A percentile compares a stretch with the other conserved stretches of the same genome.
Evolutionary conservation across 2,113 vertebrate species (phyloP).

Genomic region (Sitta europaea): DNA sequence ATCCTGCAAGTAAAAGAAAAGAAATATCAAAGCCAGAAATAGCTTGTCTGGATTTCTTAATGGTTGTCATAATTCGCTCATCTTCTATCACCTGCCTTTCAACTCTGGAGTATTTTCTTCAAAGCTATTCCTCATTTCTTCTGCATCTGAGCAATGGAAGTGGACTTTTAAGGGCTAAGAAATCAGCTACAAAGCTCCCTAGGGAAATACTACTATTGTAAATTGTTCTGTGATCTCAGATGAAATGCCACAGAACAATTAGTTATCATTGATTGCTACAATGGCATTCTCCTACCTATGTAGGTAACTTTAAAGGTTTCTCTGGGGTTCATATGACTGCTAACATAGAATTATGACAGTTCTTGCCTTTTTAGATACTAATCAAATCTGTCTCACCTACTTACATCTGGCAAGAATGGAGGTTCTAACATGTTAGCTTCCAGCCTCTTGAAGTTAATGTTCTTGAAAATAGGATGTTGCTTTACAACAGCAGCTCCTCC

Average conservation of each 20-base stretch:
- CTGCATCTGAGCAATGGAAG: background rate
- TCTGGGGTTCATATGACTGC: background rate
- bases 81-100: background rate
- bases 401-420: conserved; percentile 89
- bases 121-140: background rate
- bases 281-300: background rate
- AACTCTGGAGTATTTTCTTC: background rate
- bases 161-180: background rate
- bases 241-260: background rate
- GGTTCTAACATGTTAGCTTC: conserved; percentile 88
- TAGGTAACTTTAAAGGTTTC: background rate
- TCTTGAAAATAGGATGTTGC: conserved; percentile 85
- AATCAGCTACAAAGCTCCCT: background rate
- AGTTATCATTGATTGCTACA: background rate
- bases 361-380: conserved; percentile 46
- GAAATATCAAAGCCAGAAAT: background rate
- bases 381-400: conserved; percentile 67
- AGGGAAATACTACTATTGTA: background rate
- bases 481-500: conserved; percentile 81
- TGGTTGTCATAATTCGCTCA: background rate
- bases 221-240: background rate
- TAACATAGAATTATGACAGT: background rate
- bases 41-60: background rate
- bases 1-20: background rate
- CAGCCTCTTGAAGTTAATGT: conserved; percentile 90